phyloP scores from a whole-genome alignment of 2,797 vertebrate genomes.

The Micrastur ruficollis region DNA sequence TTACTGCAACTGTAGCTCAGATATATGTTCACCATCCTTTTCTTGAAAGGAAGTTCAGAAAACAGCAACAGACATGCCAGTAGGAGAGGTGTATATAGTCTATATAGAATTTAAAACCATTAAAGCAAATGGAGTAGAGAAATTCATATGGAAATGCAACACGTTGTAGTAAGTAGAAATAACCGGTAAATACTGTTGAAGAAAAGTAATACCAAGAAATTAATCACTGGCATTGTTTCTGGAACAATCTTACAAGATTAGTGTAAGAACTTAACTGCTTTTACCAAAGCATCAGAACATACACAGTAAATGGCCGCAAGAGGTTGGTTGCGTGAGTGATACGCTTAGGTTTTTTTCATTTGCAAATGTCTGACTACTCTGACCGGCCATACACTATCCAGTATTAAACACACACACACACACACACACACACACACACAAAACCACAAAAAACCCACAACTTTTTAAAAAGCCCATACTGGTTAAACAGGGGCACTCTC shows the following conservation, averaged over 20 bases:
- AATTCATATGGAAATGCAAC: not conserved
- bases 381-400: not conserved
- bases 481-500: not conserved
- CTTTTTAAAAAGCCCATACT: not conserved
- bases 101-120: not conserved
- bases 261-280: not conserved
- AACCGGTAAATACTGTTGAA: not conserved
- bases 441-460: too few relatives aligned
- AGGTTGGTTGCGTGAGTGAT: fast-evolving
- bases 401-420: not conserved
- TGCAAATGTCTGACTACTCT: not conserved
- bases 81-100: not conserved
- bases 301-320: not conserved
- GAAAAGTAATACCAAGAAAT: not conserved
- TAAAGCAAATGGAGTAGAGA: not conserved
- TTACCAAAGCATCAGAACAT: not conserved
- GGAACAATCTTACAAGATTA: not conserved
- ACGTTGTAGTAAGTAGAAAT: not conserved
- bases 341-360: not conserved
- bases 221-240: not conserved
- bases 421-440: too few relatives aligned
- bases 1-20: not conserved
- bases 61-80: not conserved
- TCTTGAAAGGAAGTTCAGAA: not conserved
- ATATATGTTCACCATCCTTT: not conserved